These are phyloP conservation scores for Ctenodactylus gundi DNA, from an alignment of 2,113 vertebrate genomes.

Conservation along the genomic window DNA sequence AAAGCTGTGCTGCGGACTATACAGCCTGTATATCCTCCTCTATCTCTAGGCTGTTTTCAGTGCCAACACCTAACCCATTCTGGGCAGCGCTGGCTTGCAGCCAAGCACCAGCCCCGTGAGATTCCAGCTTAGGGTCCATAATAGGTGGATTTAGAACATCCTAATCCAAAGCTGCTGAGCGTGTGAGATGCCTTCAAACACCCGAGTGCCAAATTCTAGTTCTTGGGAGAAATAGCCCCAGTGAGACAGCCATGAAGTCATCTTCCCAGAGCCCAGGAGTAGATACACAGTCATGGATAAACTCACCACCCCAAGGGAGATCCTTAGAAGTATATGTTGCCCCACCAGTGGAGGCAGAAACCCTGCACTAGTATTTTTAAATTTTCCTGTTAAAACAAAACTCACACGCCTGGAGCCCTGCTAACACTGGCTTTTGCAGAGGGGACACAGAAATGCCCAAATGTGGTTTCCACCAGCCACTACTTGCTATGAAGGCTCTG, in stretches of 20 bases:
- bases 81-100: neutral
- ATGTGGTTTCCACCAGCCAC: neutral
- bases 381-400: constrained; percentile 4
- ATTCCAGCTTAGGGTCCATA: constrained; percentile 27
- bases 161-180: constrained; percentile 59
- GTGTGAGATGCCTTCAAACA: neutral
- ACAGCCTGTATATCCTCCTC: neutral
- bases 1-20: accelerated
- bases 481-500: neutral
- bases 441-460: neutral
- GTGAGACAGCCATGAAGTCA: neutral
- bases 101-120: constrained; percentile 23
- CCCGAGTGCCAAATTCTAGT: neutral
- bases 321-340: accelerated
- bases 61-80: neutral
- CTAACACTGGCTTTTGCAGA: neutral
- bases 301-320: neutral
- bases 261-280: neutral
- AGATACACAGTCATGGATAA: neutral
- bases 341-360: neutral
- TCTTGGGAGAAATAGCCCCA: neutral
- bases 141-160: constrained; percentile 50
- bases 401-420: neutral
- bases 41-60: neutral
- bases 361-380: neutral